Conservation (phyloP, 2,113 vertebrate genomes). For the Indri indri region DNA sequence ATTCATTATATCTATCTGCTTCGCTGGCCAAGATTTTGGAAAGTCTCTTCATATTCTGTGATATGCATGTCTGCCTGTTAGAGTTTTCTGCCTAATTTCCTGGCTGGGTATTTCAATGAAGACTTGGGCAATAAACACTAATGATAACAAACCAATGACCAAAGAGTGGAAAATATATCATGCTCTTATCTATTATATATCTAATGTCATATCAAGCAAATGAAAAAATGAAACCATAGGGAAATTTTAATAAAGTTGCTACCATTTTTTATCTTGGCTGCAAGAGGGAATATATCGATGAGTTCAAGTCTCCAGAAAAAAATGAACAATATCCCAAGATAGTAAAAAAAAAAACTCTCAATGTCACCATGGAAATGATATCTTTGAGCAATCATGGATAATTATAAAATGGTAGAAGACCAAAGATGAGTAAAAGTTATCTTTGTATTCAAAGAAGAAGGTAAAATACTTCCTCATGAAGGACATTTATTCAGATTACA, state of each 20-base stretch:
- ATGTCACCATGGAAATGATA: neutral
- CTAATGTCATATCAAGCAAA: neutral
- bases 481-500: neutral
- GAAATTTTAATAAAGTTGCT: neutral
- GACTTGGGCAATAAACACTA: neutral
- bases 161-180: neutral
- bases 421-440: neutral
- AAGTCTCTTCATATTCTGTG: slow-evolving; percentile 33
- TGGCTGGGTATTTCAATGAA: neutral
- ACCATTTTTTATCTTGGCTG: neutral
- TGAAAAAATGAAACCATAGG: neutral
- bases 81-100: neutral
- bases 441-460: neutral
- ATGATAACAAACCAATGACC: neutral
- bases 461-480: neutral
- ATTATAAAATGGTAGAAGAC: neutral
- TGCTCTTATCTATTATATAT: neutral
- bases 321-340: neutral
- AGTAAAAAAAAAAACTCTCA: neutral
- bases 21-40: slow-evolving; percentile 3
- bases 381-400: neutral
- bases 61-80: neutral
- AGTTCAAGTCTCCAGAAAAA: neutral
- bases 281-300: neutral
- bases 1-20: slow-evolving; percentile 6